phyloP scores from a whole-genome alignment of 1,140 invertebrate genomes.

The Cyclargus thomasi region DNA sequence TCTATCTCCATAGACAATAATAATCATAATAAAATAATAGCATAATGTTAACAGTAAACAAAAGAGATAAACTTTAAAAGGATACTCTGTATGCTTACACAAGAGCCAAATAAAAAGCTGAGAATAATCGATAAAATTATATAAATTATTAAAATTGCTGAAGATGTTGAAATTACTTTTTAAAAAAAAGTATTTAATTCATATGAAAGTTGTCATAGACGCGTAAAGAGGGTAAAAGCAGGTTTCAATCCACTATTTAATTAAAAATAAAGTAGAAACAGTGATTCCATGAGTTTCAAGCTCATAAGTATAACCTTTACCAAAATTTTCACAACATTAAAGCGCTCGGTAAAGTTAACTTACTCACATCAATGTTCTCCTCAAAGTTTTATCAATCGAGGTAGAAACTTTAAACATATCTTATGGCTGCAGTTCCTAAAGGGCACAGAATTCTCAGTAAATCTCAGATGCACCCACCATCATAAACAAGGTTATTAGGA shows the following conservation, averaged over 20 bases:
- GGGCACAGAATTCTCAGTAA: neutral
- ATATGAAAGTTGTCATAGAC: neutral
- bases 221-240: neutral
- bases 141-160: neutral
- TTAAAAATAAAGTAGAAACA: neutral
- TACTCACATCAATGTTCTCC: neutral
- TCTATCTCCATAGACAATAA: neutral
- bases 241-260: slow-evolving; percentile 2
- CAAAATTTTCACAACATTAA: neutral
- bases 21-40: neutral
- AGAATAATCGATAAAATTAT: neutral
- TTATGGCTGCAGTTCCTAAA: slow-evolving; percentile 10
- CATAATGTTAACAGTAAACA: neutral
- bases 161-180: neutral
- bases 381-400: slow-evolving; percentile 4
- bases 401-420: neutral
- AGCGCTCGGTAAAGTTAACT: neutral
- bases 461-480: neutral
- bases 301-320: neutral
- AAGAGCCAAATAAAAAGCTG: neutral
- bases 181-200: neutral
- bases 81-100: neutral
- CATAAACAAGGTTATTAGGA: neutral
- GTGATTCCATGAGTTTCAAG: slow-evolving; percentile 12
- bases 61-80: neutral